These are phyloP conservation scores for Machimus atricapillus DNA, from an alignment of 2,888 invertebrate genomes.

Conservation along the genomic window DNA sequence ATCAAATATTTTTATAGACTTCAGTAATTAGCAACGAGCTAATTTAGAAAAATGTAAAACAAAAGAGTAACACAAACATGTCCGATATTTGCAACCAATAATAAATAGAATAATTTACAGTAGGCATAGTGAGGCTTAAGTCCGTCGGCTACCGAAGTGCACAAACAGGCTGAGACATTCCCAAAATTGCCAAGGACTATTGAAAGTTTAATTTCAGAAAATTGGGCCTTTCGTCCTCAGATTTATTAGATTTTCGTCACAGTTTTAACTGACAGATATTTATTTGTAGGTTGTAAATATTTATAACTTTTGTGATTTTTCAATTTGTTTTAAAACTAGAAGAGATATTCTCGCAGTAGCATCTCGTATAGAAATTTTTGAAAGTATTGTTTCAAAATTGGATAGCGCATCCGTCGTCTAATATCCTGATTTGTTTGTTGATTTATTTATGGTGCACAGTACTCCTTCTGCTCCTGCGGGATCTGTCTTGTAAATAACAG, in stretches of 20 bases:
- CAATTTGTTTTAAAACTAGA: background rate
- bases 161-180: background rate
- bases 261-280: background rate
- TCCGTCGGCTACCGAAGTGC: background rate
- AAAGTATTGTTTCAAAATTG: background rate
- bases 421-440: background rate
- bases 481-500: background rate
- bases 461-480: background rate
- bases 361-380: background rate
- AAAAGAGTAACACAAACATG: background rate
- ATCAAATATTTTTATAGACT: constrained; percentile 14
- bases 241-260: background rate
- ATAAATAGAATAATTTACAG: constrained; percentile 1
- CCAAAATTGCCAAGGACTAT: background rate
- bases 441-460: background rate
- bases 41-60: constrained; percentile 21
- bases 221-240: background rate
- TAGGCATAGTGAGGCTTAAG: background rate
- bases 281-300: background rate
- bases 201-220: background rate
- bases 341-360: background rate
- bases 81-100: constrained; percentile 9
- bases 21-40: constrained; percentile 6
- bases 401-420: background rate
- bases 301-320: background rate